Evolutionary conservation across 2,113 vertebrate genomes (phyloP).

Genomic region (Micromys minutus): DNA sequence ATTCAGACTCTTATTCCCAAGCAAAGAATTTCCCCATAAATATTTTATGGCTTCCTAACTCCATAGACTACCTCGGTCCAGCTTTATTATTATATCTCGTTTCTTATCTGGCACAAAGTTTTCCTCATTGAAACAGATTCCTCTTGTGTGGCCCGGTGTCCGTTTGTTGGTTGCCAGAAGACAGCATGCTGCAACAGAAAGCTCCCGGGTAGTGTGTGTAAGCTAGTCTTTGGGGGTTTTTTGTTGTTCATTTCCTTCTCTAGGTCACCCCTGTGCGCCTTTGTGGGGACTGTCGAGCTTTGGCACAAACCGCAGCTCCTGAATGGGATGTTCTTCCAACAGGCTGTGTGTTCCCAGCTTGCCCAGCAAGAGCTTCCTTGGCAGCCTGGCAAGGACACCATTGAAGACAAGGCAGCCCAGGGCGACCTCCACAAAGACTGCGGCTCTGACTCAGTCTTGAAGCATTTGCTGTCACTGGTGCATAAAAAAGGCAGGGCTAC

Average conservation of each 20-base stretch:
- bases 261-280: not conserved
- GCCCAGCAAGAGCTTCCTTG: constrained; percentile 46
- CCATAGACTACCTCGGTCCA: constrained; percentile 37
- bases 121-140: constrained; percentile 70
- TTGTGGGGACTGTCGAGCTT: not conserved
- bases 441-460: constrained; percentile 78
- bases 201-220: not conserved
- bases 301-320: not conserved
- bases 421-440: constrained; percentile 73
- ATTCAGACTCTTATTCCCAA: constrained; percentile 63
- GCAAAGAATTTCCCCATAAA: constrained; percentile 65
- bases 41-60: constrained; percentile 75
- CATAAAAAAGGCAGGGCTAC: constrained; percentile 82
- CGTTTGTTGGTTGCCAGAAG: constrained; percentile 68
- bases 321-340: constrained; percentile 1
- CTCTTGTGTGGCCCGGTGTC: constrained; percentile 57
- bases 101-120: constrained; percentile 51
- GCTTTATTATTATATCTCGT: constrained; percentile 69
- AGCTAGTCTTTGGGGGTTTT: constrained; percentile 26
- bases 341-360: constrained; percentile 41
- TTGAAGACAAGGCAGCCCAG: constrained; percentile 64
- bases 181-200: constrained; percentile 37
- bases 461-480: constrained; percentile 78
- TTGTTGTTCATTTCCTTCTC: constrained; percentile 52
- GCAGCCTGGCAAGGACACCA: constrained; percentile 68